Evolutionary conservation across 2,888 invertebrate species (phyloP), one percentile per base, ranked within the genome.

Genomic region (Dorcus parallelipipedus): DNA sequence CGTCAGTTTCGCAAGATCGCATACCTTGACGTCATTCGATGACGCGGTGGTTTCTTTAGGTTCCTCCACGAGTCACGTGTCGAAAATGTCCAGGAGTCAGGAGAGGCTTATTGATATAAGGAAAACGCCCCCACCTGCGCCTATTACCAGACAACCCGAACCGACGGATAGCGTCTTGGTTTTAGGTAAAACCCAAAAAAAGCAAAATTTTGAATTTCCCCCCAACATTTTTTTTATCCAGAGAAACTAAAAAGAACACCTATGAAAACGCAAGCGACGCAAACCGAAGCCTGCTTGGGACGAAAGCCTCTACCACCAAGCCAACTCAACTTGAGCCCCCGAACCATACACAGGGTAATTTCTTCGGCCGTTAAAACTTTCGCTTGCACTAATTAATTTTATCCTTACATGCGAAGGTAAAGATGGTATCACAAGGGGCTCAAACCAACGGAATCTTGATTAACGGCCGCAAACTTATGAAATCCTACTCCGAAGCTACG

Each of bases 251-350:
- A 93, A 74, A 85, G 91, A 71, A 86, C 88, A 45, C 87, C 88
- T 1, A 94, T 94, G 94, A 90, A 93, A 77, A 94, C 94, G 0
- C 95, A 95, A 79, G 94, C 95, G 10, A 95, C 95, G 3, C 95
- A 95, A 79, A 94, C 89, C 4, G 95, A 95, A 81, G 84, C 87
- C 33, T 86, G 86, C 72, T 79, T 88, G 71, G 86, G 87, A 68
- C 83, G 87, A 69, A 88, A 86, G 78, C 86, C 85, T n/a, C 75
- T 83, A 51, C 84, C 89, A n/a, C 87, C 90, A 4, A 83, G 85
- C 66, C 83, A 86, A 69, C 82, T 88, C 62, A 88, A 89, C 10
- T 78, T 92, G 23, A 93, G 93, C 78, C 93, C 93, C 6, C 80
- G 91, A 61, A 91, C 92, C 40, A 88, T 91, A 47, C 91, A 92